Percentiles rank a stretch among this genome's conserved stretches.
These are phyloP conservation scores for Cydia fagiglandana DNA, from an alignment of 1,140 invertebrate genomes.

Conservation along the genomic window DNA sequence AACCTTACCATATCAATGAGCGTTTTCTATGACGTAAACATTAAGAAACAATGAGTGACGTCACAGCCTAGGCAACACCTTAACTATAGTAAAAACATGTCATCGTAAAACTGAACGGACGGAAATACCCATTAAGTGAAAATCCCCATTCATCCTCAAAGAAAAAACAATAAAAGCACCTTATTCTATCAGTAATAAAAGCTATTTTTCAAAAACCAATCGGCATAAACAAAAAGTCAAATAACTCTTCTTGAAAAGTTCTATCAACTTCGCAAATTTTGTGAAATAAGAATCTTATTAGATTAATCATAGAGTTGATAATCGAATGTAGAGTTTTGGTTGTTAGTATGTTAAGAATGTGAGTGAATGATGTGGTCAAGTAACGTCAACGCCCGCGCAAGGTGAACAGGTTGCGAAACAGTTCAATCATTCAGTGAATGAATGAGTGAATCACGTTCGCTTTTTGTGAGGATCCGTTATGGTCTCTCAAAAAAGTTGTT, in stretches of 20 bases:
- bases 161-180: neutral
- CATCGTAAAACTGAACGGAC: conserved; percentile 2
- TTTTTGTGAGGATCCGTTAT: neutral
- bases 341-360: neutral
- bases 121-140: conserved; percentile 19
- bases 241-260: neutral
- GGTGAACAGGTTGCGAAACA: conserved; percentile 30
- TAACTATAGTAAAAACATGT: neutral
- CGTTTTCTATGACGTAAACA: neutral
- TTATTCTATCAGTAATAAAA: neutral
- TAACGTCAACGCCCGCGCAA: conserved; percentile 27
- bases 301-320: neutral
- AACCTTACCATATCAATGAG: neutral
- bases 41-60: neutral
- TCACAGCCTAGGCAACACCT: neutral
- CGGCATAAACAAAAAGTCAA: neutral
- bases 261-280: neutral
- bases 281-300: neutral
- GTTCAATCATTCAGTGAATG: conserved; percentile 24
- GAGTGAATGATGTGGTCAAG: neutral
- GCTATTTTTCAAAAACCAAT: neutral
- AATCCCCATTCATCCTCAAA: neutral
- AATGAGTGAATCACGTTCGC: conserved; percentile 21
- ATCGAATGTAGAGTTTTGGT: neutral
- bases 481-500: no score